Evolutionary conservation across 2,888 invertebrate genomes (phyloP).

Genomic region (Psococerastis gibbosa): DNA sequence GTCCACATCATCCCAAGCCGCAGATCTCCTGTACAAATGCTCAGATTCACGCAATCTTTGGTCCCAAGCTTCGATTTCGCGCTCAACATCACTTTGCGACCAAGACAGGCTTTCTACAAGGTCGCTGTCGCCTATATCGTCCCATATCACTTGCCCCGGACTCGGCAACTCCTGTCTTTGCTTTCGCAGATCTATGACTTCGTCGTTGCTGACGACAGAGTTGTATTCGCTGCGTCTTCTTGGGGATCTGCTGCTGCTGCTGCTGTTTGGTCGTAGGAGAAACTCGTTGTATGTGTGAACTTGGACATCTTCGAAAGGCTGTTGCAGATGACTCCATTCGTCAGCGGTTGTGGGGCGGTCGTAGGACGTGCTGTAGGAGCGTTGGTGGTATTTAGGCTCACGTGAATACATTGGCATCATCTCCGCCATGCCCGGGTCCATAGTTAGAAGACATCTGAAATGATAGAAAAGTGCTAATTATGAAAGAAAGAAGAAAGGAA

Average conservation of each 20-base stretch:
- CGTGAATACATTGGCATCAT: not conserved
- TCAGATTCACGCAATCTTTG: slow-evolving; percentile 6
- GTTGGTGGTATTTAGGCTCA: not conserved
- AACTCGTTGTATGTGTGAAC: too few species aligned
- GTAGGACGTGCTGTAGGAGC: too few species aligned
- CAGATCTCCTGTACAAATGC: not conserved
- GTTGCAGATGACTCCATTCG: too few species aligned
- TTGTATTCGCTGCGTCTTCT: too few species aligned
- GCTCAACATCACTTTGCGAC: slow-evolving; percentile 7
- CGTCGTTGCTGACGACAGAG: too few species aligned
- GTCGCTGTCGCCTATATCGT: slow-evolving; percentile 7
- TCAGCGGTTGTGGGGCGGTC: too few species aligned
- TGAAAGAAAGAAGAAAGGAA: too few species aligned
- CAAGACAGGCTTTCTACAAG: slow-evolving; percentile 3
- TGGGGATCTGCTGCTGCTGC: too few species aligned
- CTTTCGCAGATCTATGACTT: not conserved
- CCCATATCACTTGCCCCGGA: slow-evolving; percentile 6
- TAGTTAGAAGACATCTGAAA: too few species aligned
- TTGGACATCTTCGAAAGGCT: too few species aligned
- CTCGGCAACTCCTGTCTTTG: not conserved
- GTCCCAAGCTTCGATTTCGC: slow-evolving; percentile 4
- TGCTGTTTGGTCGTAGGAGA: too few species aligned
- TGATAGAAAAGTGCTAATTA: too few species aligned
- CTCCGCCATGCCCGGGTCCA: not conserved
- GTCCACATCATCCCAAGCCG: not conserved